A percentile compares a stretch with the other conserved stretches of the same genome.
phyloP scores from a whole-genome alignment of 92 coral and sea anemone genomes.

The Zoanthus sansibaricus region DNA sequence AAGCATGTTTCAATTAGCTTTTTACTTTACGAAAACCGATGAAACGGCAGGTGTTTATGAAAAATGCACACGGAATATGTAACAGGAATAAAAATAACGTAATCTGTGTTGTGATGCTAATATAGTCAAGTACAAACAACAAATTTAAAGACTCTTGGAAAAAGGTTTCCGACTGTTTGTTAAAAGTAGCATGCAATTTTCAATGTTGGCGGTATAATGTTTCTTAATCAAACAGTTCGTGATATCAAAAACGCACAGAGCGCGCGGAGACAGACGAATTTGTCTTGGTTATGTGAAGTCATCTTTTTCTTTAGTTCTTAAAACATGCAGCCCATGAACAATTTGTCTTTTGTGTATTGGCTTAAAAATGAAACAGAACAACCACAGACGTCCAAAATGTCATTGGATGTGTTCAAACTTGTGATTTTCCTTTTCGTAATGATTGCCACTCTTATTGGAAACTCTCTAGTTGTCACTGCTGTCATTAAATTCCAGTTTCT shows the following conservation, averaged over 20 bases:
- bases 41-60: background rate
- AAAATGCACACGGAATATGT: background rate
- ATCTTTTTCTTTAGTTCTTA: background rate
- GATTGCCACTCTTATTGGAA: slow-evolving; percentile 75
- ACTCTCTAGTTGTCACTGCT: slow-evolving; percentile 73
- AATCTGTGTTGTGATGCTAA: slow-evolving; percentile 1
- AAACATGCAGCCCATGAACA: background rate
- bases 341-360: background rate
- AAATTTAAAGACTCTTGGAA: background rate
- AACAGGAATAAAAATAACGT: background rate
- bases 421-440: slow-evolving; percentile 65
- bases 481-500: slow-evolving; percentile 73
- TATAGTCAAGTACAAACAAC: background rate
- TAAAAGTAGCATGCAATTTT: background rate
- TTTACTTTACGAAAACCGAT: background rate
- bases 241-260: background rate
- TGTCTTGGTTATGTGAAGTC: background rate
- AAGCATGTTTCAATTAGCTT: background rate
- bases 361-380: slow-evolving; percentile 1
- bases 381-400: background rate
- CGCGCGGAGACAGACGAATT: background rate
- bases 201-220: background rate
- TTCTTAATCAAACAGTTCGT: background rate
- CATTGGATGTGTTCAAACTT: slow-evolving; percentile 50
- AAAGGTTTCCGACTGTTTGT: background rate